These are phyloP conservation scores for Drosophila tripunctata DNA, from an alignment of 2,888 invertebrate species.

Conservation along the genomic window DNA sequence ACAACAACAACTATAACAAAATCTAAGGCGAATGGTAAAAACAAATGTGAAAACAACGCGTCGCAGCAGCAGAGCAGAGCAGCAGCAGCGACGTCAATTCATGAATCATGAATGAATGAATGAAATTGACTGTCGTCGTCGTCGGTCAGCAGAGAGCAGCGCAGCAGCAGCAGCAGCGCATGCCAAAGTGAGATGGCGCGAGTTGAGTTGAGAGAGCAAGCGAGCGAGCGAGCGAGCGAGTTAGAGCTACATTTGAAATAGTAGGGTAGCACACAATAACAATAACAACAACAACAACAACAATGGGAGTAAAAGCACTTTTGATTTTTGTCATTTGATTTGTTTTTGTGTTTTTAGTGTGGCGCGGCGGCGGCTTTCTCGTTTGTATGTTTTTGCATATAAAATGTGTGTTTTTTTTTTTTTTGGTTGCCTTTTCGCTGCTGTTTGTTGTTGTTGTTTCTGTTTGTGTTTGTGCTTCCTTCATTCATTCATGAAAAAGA, in stretches of 20 bases:
- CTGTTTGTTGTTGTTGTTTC: constrained; percentile 4
- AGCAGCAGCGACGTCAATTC: constrained; percentile 37
- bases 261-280: constrained; percentile 23
- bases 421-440: constrained; percentile 30
- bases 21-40: constrained; percentile 18
- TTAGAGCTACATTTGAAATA: constrained; percentile 5
- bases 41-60: constrained; percentile 55
- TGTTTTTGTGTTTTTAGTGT: constrained; percentile 32
- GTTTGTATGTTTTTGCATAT: constrained; percentile 49
- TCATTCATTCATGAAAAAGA: constrained; percentile 66
- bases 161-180: constrained; percentile 38
- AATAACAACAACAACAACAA: no score
- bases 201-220: neutral
- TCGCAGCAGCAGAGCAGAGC: constrained; percentile 22
- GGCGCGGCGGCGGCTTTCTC: constrained; percentile 39
- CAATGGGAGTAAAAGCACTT: constrained; percentile 58
- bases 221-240: constrained; percentile 1
- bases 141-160: neutral
- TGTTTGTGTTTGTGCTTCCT: constrained; percentile 33
- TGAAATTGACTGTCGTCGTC: constrained; percentile 67
- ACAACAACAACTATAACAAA: constrained; percentile 19
- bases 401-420: constrained; percentile 43
- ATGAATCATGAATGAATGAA: constrained; percentile 64
- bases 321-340: constrained; percentile 65
- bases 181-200: constrained; percentile 18